phyloP scores from a whole-genome alignment of 2,888 invertebrate genomes.

The Steromphala cineraria region DNA sequence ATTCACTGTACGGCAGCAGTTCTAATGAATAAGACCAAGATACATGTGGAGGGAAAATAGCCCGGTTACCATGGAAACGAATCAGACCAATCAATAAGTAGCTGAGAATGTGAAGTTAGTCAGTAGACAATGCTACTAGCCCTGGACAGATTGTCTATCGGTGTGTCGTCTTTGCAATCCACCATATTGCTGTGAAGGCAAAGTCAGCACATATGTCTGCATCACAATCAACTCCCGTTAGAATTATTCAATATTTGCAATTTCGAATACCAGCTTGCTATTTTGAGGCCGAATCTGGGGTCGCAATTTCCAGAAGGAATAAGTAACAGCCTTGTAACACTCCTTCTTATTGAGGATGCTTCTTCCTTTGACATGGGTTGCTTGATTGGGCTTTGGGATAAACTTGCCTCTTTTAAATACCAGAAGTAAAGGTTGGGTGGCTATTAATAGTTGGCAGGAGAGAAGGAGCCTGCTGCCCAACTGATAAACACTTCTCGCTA shows the following conservation, averaged over 20 bases:
- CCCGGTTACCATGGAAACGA: conserved; percentile 46
- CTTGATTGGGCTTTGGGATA: not conserved
- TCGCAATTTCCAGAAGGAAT: not conserved
- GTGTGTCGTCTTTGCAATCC: not conserved
- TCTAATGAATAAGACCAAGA: not conserved
- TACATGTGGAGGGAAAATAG: conserved; percentile 7
- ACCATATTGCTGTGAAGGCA: not conserved
- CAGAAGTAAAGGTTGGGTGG: not conserved
- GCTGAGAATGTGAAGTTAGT: conserved; percentile 17
- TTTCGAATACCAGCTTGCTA: not conserved
- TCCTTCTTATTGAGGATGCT: conserved; percentile 2
- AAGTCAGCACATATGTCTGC: not conserved
- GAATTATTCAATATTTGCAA: not conserved
- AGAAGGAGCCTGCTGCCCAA: not conserved
- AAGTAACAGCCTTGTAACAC: not conserved
- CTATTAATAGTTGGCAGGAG: not conserved
- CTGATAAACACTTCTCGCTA: not conserved
- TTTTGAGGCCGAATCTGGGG: not conserved
- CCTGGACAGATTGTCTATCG: not conserved
- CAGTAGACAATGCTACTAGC: conserved; percentile 16
- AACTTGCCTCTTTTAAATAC: conserved; percentile 13
- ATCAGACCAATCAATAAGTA: conserved; percentile 35
- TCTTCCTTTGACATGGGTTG: not conserved
- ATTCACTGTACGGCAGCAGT: not conserved
- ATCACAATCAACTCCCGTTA: not conserved